A percentile compares a stretch with the other conserved stretches of the same genome.
phyloP scores from a whole-genome alignment of 2,888 invertebrate species.

The Dendrolimus pini region DNA sequence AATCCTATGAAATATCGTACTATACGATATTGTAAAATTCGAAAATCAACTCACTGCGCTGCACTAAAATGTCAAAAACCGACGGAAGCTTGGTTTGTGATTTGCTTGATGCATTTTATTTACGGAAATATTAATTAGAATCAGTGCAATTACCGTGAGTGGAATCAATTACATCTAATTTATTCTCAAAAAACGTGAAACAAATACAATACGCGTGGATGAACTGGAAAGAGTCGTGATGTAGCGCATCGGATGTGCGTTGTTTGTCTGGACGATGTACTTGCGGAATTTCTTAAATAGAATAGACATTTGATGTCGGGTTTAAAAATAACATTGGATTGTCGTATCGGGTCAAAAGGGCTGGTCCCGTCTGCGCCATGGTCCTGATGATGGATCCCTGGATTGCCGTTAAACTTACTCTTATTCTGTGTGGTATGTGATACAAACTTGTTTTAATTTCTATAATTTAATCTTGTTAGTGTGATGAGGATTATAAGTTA shows the following conservation, averaged over 20 bases:
- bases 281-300: constrained; percentile 65
- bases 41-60: no score
- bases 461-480: no score
- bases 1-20: no score
- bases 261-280: constrained; percentile 58
- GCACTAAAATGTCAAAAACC: no score
- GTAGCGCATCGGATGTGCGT: constrained; percentile 45
- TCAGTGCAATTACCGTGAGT: constrained; percentile 22
- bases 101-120: constrained; percentile 17
- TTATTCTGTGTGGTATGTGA: constrained; percentile 49
- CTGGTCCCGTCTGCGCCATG: constrained; percentile 44
- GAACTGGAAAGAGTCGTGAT: no score
- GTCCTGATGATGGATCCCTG: constrained; percentile 38
- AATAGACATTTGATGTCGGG: constrained; percentile 69
- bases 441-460: background rate
- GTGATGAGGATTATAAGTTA: no score
- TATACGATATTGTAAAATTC: no score
- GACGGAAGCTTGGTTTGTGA: no score
- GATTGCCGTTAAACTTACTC: constrained; percentile 27
- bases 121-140: constrained; percentile 35
- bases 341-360: constrained; percentile 48
- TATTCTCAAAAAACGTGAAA: constrained; percentile 10
- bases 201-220: constrained; percentile 9
- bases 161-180: constrained; percentile 20
- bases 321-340: constrained; percentile 70